Evolutionary conservation across 2,113 vertebrate genomes (phyloP), one percentile per base, ranked within the genome.

Genomic region (Zosterops borbonicus): DNA sequence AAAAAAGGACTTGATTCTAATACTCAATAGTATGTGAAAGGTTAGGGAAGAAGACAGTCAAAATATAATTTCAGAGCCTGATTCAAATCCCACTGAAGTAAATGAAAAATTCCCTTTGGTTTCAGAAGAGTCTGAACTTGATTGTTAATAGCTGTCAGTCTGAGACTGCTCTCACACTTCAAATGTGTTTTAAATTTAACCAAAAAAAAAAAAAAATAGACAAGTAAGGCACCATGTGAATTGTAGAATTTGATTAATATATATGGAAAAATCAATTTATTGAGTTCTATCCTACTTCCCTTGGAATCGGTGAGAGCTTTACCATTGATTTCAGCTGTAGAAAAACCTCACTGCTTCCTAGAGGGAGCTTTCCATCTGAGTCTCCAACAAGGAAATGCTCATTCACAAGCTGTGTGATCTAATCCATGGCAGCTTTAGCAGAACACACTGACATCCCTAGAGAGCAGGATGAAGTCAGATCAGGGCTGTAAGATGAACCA

Each of bases 341-440:
- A 50, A 80, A 87, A 95, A 41, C 29, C 46, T 71, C 42, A 16
- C 5, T 19, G 6, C 73, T 89, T 95, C 86, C 65, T 94, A 95
- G 80, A 92, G 73, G 69, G 83, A 95, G 80, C 90, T 91, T 95
- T 94, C 86, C 93, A 41, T 42, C 58, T 75, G 89, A 93, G 82
- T 88, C 64, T 94, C 79, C 69, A 86, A 42, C 56, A 90, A 67
- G 82, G 85, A 93, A 95, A 92, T 19, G 41, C 49, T 93, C 88
- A 78, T 76, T 95, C 77, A 92, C 1, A 5, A 94, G 82, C 92
- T 39, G 39, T 9, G 2, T 4, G 5, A 70, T 78, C 73, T 96
- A 96, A 97, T 97, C 96, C 96, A 94, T 50, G 52, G 64, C 86
- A 96, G 95, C 92, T 95, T 97, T 95, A 94, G 91, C 90, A 81